Evolutionary conservation across 2,888 invertebrate genomes (phyloP).

Genomic region (Metellina segmentata): DNA sequence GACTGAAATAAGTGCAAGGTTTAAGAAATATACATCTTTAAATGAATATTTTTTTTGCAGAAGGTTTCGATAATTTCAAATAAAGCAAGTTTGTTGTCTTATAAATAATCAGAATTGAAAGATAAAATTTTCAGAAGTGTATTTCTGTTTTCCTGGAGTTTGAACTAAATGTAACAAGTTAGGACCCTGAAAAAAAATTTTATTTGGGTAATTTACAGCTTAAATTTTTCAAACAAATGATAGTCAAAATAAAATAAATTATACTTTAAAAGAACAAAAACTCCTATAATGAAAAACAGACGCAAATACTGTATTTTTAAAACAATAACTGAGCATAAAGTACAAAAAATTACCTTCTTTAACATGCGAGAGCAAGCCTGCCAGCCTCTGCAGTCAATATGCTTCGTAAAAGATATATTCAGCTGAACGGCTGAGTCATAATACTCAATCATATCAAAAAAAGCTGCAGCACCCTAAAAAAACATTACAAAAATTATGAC

Average conservation of each 20-base stretch:
- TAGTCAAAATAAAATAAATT: background rate
- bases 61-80: no score
- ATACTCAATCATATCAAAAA: slow-evolving; percentile 96
- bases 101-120: no score
- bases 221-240: background rate
- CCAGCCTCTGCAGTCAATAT: slow-evolving; percentile 91
- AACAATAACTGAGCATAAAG: background rate
- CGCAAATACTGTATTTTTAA: background rate
- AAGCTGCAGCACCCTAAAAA: slow-evolving; percentile 85
- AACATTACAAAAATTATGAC: background rate
- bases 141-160: no score
- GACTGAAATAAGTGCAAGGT: no score
- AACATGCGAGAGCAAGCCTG: slow-evolving; percentile 90
- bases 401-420: slow-evolving; percentile 88
- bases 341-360: slow-evolving; percentile 85
- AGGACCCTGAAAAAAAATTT: no score
- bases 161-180: no score
- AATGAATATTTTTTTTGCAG: no score
- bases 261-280: background rate
- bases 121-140: no score
- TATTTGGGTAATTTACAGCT: no score
- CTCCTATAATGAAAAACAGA: background rate
- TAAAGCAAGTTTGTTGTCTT: no score
- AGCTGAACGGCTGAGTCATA: slow-evolving; percentile 91
- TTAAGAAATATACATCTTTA: no score